A percentile compares a stretch with the other conserved stretches of the same genome.
Evolutionary conservation across 1,140 invertebrate genomes (phyloP).

Genomic region (Xylocopa sonorina): DNA sequence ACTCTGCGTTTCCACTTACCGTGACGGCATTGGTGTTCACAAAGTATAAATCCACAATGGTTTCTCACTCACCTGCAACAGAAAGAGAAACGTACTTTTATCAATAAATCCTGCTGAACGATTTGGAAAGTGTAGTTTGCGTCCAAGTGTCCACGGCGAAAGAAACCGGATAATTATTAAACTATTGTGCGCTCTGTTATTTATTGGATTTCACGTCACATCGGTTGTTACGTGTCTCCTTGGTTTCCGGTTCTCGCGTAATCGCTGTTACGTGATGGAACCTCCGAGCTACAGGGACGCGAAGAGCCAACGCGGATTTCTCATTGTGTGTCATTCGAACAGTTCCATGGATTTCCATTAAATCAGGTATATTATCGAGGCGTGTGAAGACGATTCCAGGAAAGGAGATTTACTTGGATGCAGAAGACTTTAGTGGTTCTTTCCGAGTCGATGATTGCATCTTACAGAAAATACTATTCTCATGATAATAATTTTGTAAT

Average conservation of each 20-base stretch:
- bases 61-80: slow-evolving; percentile 60
- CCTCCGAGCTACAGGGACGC: background rate
- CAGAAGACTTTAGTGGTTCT: too few relatives aligned
- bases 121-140: background rate
- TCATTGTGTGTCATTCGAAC: background rate
- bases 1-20: slow-evolving; percentile 25
- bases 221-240: slow-evolving; percentile 20
- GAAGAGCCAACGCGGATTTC: background rate
- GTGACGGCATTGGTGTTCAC: background rate
- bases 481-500: too few relatives aligned
- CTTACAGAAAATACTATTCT: too few relatives aligned
- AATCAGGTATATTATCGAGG: background rate
- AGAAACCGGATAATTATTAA: slow-evolving; percentile 22
- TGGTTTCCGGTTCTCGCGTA: slow-evolving; percentile 46
- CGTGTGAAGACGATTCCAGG: background rate
- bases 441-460: too few relatives aligned
- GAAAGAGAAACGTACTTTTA: slow-evolving; percentile 22
- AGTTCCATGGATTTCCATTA: slow-evolving; percentile 21
- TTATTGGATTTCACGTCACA: slow-evolving; percentile 18
- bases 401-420: too few relatives aligned
- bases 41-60: background rate
- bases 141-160: background rate
- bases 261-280: slow-evolving; percentile 41
- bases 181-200: background rate
- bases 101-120: background rate